Conservation (phyloP, 92 coral and sea anemone genomes). For the Epizoanthus rinbou region DNA sequence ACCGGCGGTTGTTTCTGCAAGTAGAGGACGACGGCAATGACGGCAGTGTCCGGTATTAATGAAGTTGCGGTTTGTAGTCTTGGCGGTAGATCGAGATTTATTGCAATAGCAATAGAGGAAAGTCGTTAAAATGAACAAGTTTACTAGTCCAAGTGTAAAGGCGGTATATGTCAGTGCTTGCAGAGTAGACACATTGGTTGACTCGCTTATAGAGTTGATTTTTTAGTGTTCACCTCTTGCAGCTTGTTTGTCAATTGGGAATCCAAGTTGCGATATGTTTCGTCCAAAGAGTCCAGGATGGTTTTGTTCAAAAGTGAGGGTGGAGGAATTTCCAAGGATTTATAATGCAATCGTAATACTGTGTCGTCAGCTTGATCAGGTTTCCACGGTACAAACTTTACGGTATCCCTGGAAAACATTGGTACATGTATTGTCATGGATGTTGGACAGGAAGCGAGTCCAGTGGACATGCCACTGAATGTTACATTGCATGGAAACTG, state of each 20-base stretch:
- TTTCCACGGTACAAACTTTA: constrained; percentile 44
- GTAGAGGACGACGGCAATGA: too few relatives aligned
- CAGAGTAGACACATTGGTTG: background rate
- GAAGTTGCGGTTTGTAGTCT: too few relatives aligned
- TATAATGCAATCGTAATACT: too few relatives aligned
- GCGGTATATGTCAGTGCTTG: too few relatives aligned
- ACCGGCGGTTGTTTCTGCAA: too few relatives aligned
- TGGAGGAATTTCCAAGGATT: background rate
- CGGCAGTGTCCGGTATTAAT: too few relatives aligned
- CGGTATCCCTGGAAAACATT: constrained; percentile 13
- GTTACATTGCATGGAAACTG: constrained; percentile 59
- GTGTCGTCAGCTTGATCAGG: background rate
- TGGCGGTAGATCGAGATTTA: too few relatives aligned
- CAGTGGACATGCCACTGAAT: constrained; percentile 28
- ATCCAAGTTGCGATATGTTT: constrained; percentile 1
- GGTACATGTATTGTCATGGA: constrained; percentile 42
- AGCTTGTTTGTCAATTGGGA: constrained; percentile 3
- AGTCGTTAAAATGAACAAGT: too few relatives aligned
- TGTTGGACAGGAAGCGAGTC: constrained; percentile 47
- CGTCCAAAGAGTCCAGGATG: constrained; percentile 28
- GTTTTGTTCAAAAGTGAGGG: constrained; percentile 11
- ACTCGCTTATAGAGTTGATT: background rate
- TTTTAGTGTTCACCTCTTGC: background rate
- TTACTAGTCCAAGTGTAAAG: too few relatives aligned
- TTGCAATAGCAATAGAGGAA: too few relatives aligned